Evolutionary conservation across 2,888 invertebrate species (phyloP), one percentile per base, ranked within the genome.

Genomic region (Deilephila elpenor): DNA sequence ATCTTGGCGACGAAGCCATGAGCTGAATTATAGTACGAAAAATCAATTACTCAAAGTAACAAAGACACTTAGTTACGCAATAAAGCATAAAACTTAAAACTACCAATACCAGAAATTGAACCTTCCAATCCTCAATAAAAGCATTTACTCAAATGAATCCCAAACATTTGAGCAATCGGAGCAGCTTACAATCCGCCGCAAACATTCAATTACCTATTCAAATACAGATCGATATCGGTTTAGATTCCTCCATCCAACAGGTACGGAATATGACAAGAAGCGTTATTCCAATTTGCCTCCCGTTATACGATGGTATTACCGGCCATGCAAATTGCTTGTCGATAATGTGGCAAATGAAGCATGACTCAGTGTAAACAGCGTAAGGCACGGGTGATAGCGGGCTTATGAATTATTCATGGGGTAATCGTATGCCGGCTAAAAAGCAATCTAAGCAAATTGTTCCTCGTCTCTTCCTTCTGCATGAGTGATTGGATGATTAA

Each of bases 311-410:
- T 82, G 83, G 83, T 80, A 81, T 80, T 78, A 78, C 82, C 83
- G 77, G 80, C 79, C 84, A 90, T 89, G 90, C 88, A 90, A 91
- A 91, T 90, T 85, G 84, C 82, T 74, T 77, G 78, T 82, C 80
- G 82, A 89, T 89, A 89, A 90, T 89, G 84, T 83, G 84, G 78
- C 83, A 87, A 89, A 88, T 89, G 85, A 88, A 87, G 86, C 89
- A 81, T 88, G 86, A 86, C 83, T 80, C 78, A 75, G 74, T 74
- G 73, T 72, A 73, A 73, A 29, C 76, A 83, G 80, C 5, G 5
- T 74, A 80, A 82, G 75, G 61, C 67, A 76, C 14, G 67, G 79
- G 76, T 73, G 67, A 67, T 67, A 67, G 67, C 67, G 67, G 25
- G 17, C 44, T 51, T 5, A n/a, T 67, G 67, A 67, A 67, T 67